These are phyloP conservation scores for Megaceryle alcyon DNA, from an alignment of 2,797 vertebrate genomes.

Conservation along the genomic window DNA sequence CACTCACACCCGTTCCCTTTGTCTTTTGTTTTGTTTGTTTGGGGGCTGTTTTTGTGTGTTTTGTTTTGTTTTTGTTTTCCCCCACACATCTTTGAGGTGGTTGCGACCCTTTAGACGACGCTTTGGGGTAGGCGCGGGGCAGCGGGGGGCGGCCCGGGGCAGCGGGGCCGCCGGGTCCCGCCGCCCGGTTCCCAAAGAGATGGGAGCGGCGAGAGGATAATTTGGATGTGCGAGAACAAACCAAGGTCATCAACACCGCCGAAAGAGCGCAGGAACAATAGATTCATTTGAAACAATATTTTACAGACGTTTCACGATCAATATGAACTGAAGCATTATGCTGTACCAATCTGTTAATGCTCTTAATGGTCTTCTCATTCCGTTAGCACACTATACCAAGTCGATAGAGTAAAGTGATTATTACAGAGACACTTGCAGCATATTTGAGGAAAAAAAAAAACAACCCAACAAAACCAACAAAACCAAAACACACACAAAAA, in stretches of 20 bases:
- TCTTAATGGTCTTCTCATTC: conserved; percentile 89
- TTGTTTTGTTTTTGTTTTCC: background rate
- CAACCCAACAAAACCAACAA: too few species aligned
- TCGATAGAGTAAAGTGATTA: conserved; percentile 88
- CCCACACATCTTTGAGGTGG: background rate
- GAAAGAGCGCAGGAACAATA: conserved; percentile 83
- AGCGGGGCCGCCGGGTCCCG: background rate
- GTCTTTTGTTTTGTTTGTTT: background rate
- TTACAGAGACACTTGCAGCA: conserved; percentile 82
- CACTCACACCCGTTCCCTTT: background rate
- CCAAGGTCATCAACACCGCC: conserved; percentile 88
- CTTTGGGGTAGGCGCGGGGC: background rate
- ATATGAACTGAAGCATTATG: conserved; percentile 90
- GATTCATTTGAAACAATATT: conserved; percentile 90
- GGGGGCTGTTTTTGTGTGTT: too few species aligned
- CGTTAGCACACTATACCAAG: conserved; percentile 81
- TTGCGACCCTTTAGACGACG: background rate
- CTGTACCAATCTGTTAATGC: conserved; percentile 92
- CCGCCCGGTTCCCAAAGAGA: conserved; percentile 27
- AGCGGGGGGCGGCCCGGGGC: background rate
- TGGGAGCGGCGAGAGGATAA: conserved; percentile 82
- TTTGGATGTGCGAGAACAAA: conserved; percentile 80
- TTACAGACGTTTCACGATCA: conserved; percentile 90
- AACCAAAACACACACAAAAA: background rate
- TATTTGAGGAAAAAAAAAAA: background rate